Conservation (phyloP, 2,888 invertebrate species). For the Lasioglossum figueresi region DNA sequence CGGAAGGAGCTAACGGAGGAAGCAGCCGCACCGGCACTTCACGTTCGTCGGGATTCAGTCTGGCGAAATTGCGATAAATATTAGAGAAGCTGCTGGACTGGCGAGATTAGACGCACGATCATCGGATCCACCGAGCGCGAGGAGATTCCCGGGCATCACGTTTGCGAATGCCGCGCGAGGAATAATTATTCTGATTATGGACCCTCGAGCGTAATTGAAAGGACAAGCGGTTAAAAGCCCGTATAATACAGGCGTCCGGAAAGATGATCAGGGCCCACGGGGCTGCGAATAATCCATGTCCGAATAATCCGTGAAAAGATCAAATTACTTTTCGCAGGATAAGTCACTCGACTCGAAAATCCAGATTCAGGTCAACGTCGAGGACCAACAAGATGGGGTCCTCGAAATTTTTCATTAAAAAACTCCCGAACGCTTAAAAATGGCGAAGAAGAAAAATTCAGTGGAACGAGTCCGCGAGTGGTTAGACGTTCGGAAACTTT, state of each 20-base stretch:
- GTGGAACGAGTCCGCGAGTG: background rate
- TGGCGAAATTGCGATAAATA: conserved; percentile 24
- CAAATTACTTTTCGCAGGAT: conserved; percentile 2
- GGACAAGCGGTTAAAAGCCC: background rate
- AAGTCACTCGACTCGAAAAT: background rate
- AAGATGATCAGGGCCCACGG: background rate
- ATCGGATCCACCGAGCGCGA: background rate
- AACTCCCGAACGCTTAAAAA: background rate
- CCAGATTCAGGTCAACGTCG: background rate
- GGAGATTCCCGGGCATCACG: background rate
- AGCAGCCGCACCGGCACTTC: background rate
- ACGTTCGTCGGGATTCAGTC: background rate
- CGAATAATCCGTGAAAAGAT: conserved; percentile 10
- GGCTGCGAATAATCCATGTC: background rate
- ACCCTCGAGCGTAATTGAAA: conserved; percentile 7
- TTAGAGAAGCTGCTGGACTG: background rate
- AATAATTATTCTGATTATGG: conserved; percentile 17
- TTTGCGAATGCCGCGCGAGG: background rate
- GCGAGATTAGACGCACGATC: background rate
- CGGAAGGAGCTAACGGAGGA: background rate
- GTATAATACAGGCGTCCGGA: background rate
- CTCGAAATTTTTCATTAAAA: background rate
- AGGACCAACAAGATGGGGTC: background rate
- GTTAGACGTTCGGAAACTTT: background rate
- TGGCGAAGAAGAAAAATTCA: background rate